Percentiles rank a stretch among this genome's conserved stretches.
These are phyloP conservation scores for Notospermus geniculatus DNA, from an alignment of 1,140 invertebrate species.

Conservation along the genomic window DNA sequence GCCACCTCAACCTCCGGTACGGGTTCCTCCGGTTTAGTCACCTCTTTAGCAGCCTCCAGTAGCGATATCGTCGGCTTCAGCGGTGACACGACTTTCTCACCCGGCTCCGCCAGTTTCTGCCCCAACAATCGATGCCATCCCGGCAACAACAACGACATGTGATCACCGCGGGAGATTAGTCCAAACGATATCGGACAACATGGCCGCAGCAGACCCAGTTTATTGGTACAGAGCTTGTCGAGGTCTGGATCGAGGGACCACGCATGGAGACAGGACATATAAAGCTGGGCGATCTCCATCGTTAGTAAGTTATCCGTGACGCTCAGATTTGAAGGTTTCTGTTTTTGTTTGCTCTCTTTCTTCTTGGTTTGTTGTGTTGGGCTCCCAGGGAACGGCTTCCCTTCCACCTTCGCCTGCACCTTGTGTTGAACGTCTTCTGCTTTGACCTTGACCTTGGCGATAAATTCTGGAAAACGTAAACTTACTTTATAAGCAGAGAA, in stretches of 20 bases:
- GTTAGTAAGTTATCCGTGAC: slow-evolving; percentile 64
- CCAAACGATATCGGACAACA: slow-evolving; percentile 96
- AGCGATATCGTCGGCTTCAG: slow-evolving; percentile 5
- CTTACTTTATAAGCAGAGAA: too few species aligned
- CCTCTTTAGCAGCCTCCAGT: not conserved
- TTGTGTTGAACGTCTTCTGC: slow-evolving; percentile 91
- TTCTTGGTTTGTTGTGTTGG: slow-evolving; percentile 24
- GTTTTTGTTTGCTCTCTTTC: not conserved
- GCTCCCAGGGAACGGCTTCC: slow-evolving; percentile 35
- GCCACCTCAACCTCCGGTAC: too few species aligned
- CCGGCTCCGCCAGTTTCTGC: slow-evolving; percentile 18
- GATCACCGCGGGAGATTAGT: slow-evolving; percentile 83
- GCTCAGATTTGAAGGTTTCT: slow-evolving; percentile 18
- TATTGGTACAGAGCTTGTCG: slow-evolving; percentile 88
- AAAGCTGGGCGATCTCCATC: slow-evolving; percentile 93
- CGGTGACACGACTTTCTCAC: not conserved
- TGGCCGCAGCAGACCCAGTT: slow-evolving; percentile 86
- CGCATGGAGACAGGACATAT: slow-evolving; percentile 92
- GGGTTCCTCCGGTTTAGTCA: too few species aligned
- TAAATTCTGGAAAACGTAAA: slow-evolving; percentile 67
- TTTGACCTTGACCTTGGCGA: slow-evolving; percentile 94
- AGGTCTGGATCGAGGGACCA: slow-evolving; percentile 95
- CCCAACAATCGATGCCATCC: slow-evolving; percentile 42
- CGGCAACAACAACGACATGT: slow-evolving; percentile 91
- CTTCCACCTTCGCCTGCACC: slow-evolving; percentile 85